These are phyloP conservation scores for Toxonevra muliebris DNA, from an alignment of 2,888 invertebrate species.

Conservation along the genomic window DNA sequence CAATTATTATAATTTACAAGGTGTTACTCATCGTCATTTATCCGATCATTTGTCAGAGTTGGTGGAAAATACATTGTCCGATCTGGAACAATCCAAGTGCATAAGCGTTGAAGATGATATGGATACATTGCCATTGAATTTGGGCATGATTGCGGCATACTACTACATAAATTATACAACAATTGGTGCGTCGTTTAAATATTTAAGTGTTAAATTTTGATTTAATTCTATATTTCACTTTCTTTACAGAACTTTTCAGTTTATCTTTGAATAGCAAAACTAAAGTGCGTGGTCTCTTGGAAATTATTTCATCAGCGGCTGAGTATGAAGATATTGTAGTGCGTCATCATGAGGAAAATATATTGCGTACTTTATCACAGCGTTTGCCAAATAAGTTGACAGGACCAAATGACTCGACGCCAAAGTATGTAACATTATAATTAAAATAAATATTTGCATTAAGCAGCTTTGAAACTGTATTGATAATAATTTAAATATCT, in stretches of 20 bases:
- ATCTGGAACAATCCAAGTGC: conserved; percentile 96
- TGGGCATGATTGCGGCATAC: conserved; percentile 99
- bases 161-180: conserved; percentile 99
- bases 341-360: conserved; percentile 92
- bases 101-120: conserved; percentile 98
- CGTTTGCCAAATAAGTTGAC: conserved; percentile 72
- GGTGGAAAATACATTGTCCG: conserved; percentile 93
- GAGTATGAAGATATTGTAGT: conserved; percentile 96
- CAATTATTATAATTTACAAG: conserved; percentile 98
- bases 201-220: not conserved
- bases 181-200: conserved; percentile 74
- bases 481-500: not conserved
- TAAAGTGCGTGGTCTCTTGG: conserved; percentile 94
- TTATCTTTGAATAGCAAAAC: conserved; percentile 96
- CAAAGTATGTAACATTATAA: conserved; percentile 71
- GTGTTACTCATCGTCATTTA: conserved; percentile 95
- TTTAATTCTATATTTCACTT: not conserved
- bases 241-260: conserved; percentile 89
- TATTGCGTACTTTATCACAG: conserved; percentile 72
- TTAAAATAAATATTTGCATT: not conserved
- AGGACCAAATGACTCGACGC: conserved; percentile 69
- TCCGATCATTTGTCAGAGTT: conserved; percentile 98
- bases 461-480: not conserved
- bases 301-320: conserved; percentile 97
- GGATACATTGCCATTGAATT: conserved; percentile 94